These are phyloP conservation scores for Trachelus stipa DNA, from an alignment of 2,888 invertebrate species.

Conservation along the genomic window DNA sequence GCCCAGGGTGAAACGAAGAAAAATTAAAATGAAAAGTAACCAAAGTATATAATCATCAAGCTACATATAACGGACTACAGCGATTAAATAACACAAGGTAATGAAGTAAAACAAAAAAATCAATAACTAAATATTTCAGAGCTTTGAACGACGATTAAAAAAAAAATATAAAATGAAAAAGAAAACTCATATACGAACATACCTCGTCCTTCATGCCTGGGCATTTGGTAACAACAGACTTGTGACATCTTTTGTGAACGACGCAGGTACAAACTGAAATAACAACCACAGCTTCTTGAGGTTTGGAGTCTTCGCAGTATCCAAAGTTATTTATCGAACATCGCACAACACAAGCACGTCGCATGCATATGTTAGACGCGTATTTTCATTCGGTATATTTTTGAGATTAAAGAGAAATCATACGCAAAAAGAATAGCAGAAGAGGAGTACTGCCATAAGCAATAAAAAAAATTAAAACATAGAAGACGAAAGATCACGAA, in stretches of 20 bases:
- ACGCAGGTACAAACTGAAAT: constrained; percentile 96
- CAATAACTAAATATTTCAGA: background rate
- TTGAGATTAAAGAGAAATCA: background rate
- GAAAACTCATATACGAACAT: constrained; percentile 36
- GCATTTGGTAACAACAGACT: constrained; percentile 97
- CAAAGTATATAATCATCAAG: background rate
- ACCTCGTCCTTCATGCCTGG: constrained; percentile 96
- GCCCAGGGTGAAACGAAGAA: constrained; percentile 13
- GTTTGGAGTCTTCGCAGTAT: background rate
- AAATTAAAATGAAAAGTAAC: constrained; percentile 24
- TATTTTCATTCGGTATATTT: background rate
- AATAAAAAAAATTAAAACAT: background rate
- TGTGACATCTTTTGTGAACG: constrained; percentile 99
- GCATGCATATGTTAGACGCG: constrained; percentile 45
- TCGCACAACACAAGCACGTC: constrained; percentile 47
- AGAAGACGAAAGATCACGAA: background rate
- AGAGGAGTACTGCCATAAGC: background rate
- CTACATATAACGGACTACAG: background rate
- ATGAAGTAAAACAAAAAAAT: background rate
- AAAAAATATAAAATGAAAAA: constrained; percentile 18
- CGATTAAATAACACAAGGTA: background rate
- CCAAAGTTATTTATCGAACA: background rate
- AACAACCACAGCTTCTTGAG: background rate
- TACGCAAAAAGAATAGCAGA: background rate
- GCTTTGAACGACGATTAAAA: background rate